Percentiles rank a stretch among this genome's conserved stretches.
These are phyloP conservation scores for Deilephila porcellus DNA, from an alignment of 2,888 invertebrate genomes.

Conservation along the genomic window DNA sequence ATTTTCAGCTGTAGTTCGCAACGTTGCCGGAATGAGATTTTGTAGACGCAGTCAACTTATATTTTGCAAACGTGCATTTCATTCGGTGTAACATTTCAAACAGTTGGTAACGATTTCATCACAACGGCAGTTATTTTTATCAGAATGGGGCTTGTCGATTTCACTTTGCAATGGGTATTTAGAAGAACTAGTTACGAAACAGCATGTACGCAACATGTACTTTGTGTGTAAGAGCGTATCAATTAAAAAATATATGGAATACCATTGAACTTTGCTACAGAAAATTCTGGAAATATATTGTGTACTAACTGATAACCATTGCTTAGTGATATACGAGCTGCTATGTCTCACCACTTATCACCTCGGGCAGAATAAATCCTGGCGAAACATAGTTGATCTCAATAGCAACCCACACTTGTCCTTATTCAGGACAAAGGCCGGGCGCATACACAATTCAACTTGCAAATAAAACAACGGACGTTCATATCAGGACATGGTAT, in stretches of 20 bases:
- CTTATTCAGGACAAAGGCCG: slow-evolving; percentile 12
- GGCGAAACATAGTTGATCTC: not conserved
- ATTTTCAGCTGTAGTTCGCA: not conserved
- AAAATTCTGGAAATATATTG: not conserved
- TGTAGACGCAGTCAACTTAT: not conserved
- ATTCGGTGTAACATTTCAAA: slow-evolving; percentile 9
- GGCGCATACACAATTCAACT: slow-evolving; percentile 19
- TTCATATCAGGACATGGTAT: slow-evolving; percentile 80
- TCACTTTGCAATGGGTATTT: slow-evolving; percentile 23
- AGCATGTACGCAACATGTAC: slow-evolving; percentile 11
- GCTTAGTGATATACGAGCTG: no score
- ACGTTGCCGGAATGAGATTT: not conserved
- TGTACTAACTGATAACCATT: not conserved
- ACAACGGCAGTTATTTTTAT: slow-evolving; percentile 19
- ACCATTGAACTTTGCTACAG: not conserved
- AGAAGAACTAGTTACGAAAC: slow-evolving; percentile 18
- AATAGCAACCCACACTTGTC: slow-evolving; percentile 14
- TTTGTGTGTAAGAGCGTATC: slow-evolving; percentile 16
- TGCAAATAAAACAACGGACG: slow-evolving; percentile 74
- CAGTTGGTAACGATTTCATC: slow-evolving; percentile 11
- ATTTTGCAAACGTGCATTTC: slow-evolving; percentile 13
- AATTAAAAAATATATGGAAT: slow-evolving; percentile 18
- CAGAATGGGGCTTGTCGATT: slow-evolving; percentile 23
- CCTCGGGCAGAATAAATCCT: not conserved
- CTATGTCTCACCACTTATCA: not conserved